Base-by-base conservation (phyloP, 2,888 invertebrate species). In the Harmothoe impar region DNA sequence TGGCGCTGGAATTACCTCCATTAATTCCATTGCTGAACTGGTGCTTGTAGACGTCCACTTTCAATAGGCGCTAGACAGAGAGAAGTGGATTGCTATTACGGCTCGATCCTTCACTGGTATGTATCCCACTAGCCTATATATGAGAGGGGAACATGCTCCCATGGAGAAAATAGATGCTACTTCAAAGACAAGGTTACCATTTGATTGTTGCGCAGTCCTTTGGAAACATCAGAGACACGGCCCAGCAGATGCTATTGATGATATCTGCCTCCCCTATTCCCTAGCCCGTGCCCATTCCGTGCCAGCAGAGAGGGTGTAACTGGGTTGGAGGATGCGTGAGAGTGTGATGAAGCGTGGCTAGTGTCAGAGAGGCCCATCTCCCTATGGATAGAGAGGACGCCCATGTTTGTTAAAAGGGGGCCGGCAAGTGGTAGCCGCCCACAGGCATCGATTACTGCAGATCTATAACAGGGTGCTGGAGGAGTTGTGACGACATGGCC, bases 371-470 rank as follows among this genome's bases (percentile, higher is more conserved):
- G 81, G 15, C 25, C 72, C 72, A 25, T 72, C 72, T 72, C 29
- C 72, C 5, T 15, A 3, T n/a, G 25, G 72, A 29, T 15, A 3
- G n/a, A 72, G 72, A 25, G 72, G 72, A 29, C 72, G 31, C 29
- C 15, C 72, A 72, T 12, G 72, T 72, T 72, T 72, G 72, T 72
- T 72, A 72, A 15, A 29, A 29, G 31, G 15, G 25, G 72, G 3
- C 15, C 15, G 31, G 72, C 20, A n/a, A 72, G 25, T 25, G 29
- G 29, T 72, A 7, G 15, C 5, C 5, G 5, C 72, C 72, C 72
- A 72, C 23, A 72, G 72, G 72, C 25, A 72, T 72, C 72, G 72
- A 72, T 72, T 72, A 72, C 72, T 29, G 25, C 29, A 25, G 72
- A 72, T 72, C 72, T 29, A 72, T 72, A 72, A 29, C 62, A 5